phyloP scores from a whole-genome alignment of 2,888 invertebrate species.

The Platypus cylindrus region DNA sequence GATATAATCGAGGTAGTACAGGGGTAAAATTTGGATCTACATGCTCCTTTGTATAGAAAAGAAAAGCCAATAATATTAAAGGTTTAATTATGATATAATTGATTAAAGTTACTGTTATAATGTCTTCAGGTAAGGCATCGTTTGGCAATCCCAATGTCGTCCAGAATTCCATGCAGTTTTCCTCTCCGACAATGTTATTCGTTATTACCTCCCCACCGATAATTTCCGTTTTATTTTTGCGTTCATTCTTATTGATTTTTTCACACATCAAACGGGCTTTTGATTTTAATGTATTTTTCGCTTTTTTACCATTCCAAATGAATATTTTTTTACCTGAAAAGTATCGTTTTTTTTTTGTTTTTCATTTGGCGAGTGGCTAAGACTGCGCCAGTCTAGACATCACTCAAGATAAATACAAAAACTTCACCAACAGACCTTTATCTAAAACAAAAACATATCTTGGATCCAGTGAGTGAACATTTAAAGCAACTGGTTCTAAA shows the following conservation, averaged over 20 bases:
- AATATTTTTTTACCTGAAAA: conserved; percentile 62
- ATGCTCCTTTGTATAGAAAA: conserved; percentile 43
- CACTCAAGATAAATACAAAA: no score
- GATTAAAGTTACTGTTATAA: conserved; percentile 31
- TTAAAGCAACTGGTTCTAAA: conserved; percentile 72
- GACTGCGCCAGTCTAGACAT: no score
- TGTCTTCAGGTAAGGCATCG: conserved; percentile 38
- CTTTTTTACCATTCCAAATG: conserved; percentile 81
- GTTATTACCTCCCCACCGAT: no score
- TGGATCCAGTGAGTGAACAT: conserved; percentile 68
- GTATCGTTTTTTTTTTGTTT: not conserved
- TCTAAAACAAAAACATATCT: conserved; percentile 88
- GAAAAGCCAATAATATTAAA: conserved; percentile 2
- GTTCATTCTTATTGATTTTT: conserved; percentile 96
- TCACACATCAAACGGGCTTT: conserved; percentile 87
- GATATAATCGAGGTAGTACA: conserved; percentile 67
- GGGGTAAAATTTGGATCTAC: conserved; percentile 55
- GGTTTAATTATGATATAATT: conserved; percentile 1
- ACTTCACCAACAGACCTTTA: no score
- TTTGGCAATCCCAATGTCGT: conserved; percentile 48
- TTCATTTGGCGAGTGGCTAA: no score
- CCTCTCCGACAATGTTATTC: conserved; percentile 66
- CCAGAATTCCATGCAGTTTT: conserved; percentile 82
- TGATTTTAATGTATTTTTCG: conserved; percentile 80
- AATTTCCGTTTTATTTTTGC: conserved; percentile 90